These are phyloP conservation scores for Scortum barcoo DNA, from an alignment of 2,113 vertebrate species.

Conservation along the genomic window DNA sequence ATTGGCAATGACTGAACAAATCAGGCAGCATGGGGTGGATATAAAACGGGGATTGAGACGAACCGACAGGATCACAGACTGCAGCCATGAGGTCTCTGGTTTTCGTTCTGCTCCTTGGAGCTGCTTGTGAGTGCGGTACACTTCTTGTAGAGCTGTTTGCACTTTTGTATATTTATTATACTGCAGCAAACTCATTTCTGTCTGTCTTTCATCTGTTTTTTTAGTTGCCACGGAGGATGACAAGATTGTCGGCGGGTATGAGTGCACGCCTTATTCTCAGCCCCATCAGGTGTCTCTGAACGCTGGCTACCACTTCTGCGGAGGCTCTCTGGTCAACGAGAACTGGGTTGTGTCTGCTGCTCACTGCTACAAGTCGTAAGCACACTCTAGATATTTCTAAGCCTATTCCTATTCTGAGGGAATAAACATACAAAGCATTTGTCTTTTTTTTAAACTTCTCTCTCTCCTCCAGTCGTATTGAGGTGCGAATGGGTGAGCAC, in stretches of 20 bases:
- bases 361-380: constrained; percentile 79
- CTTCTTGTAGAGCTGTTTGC: neutral
- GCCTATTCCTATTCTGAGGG: neutral
- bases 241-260: constrained; percentile 81
- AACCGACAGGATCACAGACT: constrained; percentile 49
- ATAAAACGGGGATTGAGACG: too few species aligned
- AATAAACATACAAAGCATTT: neutral
- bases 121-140: constrained; percentile 51
- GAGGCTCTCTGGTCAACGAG: constrained; percentile 76
- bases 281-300: constrained; percentile 80
- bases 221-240: constrained; percentile 78
- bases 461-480: constrained; percentile 59
- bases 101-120: constrained; percentile 80
- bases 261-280: constrained; percentile 75
- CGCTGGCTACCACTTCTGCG: constrained; percentile 80
- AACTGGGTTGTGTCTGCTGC: constrained; percentile 79
- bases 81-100: constrained; percentile 81
- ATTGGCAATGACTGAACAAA: neutral
- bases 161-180: neutral
- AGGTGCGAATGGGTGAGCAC: constrained; percentile 83
- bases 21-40: neutral
- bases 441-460: neutral
- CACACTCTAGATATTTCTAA: neutral
- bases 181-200: neutral
- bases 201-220: constrained; percentile 25